Evolutionary conservation across 2,888 invertebrate species (phyloP).

Genomic region (Rotaria magnacalcarata): DNA sequence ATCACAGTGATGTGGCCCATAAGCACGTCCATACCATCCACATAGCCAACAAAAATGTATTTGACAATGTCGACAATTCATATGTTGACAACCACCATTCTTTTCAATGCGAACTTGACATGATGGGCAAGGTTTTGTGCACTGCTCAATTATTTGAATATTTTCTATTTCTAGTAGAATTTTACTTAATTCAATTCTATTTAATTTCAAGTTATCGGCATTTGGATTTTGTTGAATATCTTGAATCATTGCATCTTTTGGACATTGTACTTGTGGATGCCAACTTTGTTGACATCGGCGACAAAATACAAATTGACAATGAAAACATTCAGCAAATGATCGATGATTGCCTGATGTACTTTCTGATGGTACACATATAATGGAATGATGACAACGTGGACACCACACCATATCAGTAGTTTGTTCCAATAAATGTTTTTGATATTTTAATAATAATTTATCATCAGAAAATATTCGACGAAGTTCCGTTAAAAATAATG

Average conservation of each 20-base stretch:
- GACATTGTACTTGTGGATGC: conserved; percentile 14
- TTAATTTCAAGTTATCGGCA: neutral
- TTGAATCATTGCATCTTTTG: neutral
- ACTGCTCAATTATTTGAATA: neutral
- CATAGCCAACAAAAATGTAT: neutral
- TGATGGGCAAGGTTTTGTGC: neutral
- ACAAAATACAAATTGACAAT: neutral
- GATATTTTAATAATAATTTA: neutral
- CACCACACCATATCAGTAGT: neutral
- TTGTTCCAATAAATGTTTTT: neutral
- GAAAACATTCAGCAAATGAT: neutral
- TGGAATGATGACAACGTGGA: conserved; percentile 2
- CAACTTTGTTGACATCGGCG: neutral
- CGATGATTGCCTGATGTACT: neutral
- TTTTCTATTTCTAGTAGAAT: neutral
- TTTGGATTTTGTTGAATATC: neutral
- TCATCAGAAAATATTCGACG: conserved; percentile 15
- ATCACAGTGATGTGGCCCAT: neutral
- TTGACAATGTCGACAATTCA: neutral
- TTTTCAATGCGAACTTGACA: neutral
- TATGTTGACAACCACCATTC: conserved; percentile 8
- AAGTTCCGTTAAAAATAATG: neutral
- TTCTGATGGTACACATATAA: neutral
- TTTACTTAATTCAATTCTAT: neutral
- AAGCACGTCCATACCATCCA: neutral